Conservation (phyloP, 2,113 vertebrate species). For the Syngnathus typhle region DNA sequence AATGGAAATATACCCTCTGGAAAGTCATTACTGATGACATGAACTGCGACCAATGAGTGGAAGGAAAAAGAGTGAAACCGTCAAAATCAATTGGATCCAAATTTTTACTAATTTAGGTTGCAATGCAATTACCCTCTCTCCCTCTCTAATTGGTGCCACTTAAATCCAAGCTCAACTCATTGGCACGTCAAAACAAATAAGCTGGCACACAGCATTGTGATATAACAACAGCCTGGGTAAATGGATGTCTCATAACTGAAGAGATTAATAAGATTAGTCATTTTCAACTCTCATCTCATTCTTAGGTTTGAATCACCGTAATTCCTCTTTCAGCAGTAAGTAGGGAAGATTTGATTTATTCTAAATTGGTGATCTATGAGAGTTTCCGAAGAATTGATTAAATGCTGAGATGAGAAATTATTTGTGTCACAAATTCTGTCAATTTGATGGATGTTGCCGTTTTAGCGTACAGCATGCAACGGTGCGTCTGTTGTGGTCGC, state of each 20-base stretch:
- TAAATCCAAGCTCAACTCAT: not conserved
- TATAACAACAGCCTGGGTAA: conserved; percentile 13
- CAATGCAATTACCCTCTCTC: not conserved
- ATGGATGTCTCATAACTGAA: conserved; percentile 21
- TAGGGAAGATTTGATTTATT: not conserved
- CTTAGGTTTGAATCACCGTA: not conserved
- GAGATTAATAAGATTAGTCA: conserved; percentile 22
- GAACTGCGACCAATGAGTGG: no score
- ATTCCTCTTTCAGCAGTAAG: not conserved
- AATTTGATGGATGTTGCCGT: not conserved
- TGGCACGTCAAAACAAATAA: not conserved
- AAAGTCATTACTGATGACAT: no score
- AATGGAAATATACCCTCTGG: not conserved
- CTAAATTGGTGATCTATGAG: not conserved
- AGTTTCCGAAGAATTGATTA: not conserved
- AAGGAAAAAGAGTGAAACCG: no score
- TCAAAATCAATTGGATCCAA: not conserved
- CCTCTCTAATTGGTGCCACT: no score
- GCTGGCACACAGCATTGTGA: conserved; percentile 10
- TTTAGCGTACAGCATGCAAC: not conserved
- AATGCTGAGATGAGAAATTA: not conserved
- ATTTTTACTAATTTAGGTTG: not conserved
- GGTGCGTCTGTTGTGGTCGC: conserved; percentile 15
- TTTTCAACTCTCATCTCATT: conserved; percentile 5
- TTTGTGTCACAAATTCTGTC: conserved; percentile 5